A percentile compares a stretch with the other conserved stretches of the same genome.
Evolutionary conservation across 2,888 invertebrate genomes (phyloP).

Genomic region (Cenopis cana): DNA sequence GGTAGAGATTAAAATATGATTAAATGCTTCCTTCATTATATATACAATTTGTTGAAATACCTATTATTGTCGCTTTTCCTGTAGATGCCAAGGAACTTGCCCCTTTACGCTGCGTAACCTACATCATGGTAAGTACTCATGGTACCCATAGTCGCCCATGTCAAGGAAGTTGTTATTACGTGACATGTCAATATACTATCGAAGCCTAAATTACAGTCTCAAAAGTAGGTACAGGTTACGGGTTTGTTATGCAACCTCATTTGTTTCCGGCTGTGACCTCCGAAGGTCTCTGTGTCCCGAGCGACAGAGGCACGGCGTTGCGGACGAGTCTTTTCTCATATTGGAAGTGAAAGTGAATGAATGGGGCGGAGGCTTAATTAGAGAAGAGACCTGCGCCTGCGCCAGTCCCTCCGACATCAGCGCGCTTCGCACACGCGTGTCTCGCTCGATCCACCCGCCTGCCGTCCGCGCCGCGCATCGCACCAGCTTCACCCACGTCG

Average conservation of each 20-base stretch:
- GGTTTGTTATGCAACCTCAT: slow-evolving; percentile 59
- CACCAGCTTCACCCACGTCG: slow-evolving; percentile 20
- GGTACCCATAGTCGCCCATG: slow-evolving; percentile 4
- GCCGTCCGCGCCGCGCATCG: slow-evolving; percentile 28
- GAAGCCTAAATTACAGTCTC: slow-evolving; percentile 34
- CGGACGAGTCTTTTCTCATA: slow-evolving; percentile 76
- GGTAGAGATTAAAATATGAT: too few species aligned
- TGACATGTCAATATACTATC: slow-evolving; percentile 30
- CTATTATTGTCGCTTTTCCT: slow-evolving; percentile 6
- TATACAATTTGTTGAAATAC: not conserved
- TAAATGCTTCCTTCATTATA: too few species aligned
- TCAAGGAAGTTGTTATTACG: slow-evolving; percentile 28
- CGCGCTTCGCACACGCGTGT: slow-evolving; percentile 71
- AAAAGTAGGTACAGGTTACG: slow-evolving; percentile 58
- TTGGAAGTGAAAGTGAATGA: slow-evolving; percentile 85
- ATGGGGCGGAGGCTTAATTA: slow-evolving; percentile 83
- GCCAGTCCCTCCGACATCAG: slow-evolving; percentile 78
- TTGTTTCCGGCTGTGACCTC: slow-evolving; percentile 80
- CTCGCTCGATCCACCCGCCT: slow-evolving; percentile 40
- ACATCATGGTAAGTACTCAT: not conserved
- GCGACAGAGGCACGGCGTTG: slow-evolving; percentile 69
- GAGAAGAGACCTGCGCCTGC: slow-evolving; percentile 79
- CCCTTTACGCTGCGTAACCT: slow-evolving; percentile 15
- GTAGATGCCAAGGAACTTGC: slow-evolving; percentile 1
- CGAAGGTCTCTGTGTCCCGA: slow-evolving; percentile 76